These are phyloP conservation scores for Scortum barcoo DNA, from an alignment of 2,113 vertebrate genomes.

Conservation along the genomic window DNA sequence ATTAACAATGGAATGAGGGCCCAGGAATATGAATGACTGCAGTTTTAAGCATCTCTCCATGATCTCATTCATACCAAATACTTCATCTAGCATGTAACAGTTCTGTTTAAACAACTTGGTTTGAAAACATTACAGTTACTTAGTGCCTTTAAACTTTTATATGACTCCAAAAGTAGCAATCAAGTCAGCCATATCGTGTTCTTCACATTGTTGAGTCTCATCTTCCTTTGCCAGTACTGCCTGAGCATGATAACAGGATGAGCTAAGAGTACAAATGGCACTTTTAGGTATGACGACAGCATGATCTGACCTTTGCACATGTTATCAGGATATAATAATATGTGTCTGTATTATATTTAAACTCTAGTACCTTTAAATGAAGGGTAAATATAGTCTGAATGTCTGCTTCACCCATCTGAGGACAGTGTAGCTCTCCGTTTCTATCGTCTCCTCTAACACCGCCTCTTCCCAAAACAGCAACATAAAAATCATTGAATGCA, in stretches of 20 bases:
- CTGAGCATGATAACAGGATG: neutral
- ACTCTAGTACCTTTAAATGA: conserved; percentile 1
- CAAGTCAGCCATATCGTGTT: neutral
- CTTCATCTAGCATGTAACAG: too few relatives aligned
- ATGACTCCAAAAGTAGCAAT: neutral
- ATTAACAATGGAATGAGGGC: neutral
- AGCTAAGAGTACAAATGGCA: neutral
- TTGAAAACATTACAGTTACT: too few relatives aligned
- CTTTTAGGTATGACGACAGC: neutral
- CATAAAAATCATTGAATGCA: conserved; percentile 53
- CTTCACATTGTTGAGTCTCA: neutral
- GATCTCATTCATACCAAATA: neutral
- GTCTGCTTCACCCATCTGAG: neutral
- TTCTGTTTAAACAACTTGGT: too few relatives aligned
- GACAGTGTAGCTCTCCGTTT: neutral
- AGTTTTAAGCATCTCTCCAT: neutral
- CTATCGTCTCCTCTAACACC: neutral
- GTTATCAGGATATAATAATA: neutral
- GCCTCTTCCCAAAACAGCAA: conserved; percentile 58
- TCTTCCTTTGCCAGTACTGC: neutral
- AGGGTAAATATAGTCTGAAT: neutral
- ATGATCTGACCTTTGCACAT: neutral
- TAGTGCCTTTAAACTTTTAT: too few relatives aligned
- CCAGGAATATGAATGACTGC: neutral
- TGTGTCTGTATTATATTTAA: neutral